phyloP scores from a whole-genome alignment of 2,888 invertebrate species.

The Laspeyria flexula region DNA sequence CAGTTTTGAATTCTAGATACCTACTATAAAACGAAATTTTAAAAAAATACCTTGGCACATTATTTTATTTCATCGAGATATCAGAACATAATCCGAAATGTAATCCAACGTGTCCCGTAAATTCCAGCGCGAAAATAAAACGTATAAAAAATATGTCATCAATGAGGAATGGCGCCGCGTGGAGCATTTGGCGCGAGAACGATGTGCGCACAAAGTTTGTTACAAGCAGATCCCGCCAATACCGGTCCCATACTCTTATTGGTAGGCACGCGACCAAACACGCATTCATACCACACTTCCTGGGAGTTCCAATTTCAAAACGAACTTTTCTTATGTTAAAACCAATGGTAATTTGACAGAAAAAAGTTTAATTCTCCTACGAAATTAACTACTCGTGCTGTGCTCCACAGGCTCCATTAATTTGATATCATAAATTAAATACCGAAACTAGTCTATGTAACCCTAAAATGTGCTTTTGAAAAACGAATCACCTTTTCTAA shows the following conservation, averaged over 20 bases:
- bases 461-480: too few species aligned
- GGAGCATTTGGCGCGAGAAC: conserved; percentile 34
- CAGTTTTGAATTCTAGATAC: too few species aligned
- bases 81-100: conserved; percentile 1
- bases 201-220: conserved; percentile 30
- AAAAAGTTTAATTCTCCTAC: too few species aligned
- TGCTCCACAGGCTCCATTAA: too few species aligned
- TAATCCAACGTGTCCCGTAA: conserved; percentile 6
- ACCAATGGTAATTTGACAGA: too few species aligned
- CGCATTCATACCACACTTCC: conserved; percentile 2
- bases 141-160: conserved; percentile 12
- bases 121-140: conserved; percentile 27
- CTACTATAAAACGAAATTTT: too few species aligned
- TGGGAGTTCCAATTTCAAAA: not conserved
- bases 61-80: too few species aligned
- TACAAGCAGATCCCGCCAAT: conserved; percentile 4
- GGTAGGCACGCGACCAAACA: conserved; percentile 27
- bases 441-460: too few species aligned
- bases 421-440: too few species aligned
- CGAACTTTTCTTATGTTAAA: too few species aligned
- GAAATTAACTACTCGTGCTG: too few species aligned
- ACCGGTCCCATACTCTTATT: conserved; percentile 3
- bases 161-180: conserved; percentile 27
- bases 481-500: too few species aligned
- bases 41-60: not conserved